Evolutionary conservation across 2,113 vertebrate species (phyloP), one percentile per base, ranked within the genome.

Genomic region (Morone saxatilis): DNA sequence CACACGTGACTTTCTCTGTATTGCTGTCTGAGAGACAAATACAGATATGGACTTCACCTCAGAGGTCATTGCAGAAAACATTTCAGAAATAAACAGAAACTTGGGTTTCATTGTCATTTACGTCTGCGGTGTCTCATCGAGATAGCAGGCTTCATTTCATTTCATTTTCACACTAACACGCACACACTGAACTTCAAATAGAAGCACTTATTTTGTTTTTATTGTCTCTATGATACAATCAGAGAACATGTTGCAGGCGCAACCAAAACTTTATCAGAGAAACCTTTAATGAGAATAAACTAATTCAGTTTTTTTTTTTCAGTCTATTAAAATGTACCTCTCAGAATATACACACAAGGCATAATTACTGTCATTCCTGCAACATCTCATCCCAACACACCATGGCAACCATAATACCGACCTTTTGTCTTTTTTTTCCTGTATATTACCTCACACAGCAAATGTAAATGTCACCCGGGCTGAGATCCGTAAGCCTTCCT

Each of bases 381-480:
- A 61, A 5, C 47, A 20, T 54, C 70, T 53, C 53, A 17, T 72
- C 48, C 41, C 48, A 20, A 31, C 17, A 17, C 72, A 20, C 73
- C 76, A 25, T 11, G 53, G 73, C 77, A 74, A 16, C 53, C 8
- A 7, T 25, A 47, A 66, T 13, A 11, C 36, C 4, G 19, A 74
- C 69, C 74, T 71, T 75, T 65, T 51, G 78, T 73, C 41, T 70
- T 71, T 73, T 67, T 2, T 2, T 1, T 1, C 13, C 51, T 47
- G 9, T 22, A 9, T 78, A 85, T 78, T 45, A 78, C n/a, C 63
- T 66, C 48, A 7, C 41, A 3, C 73, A 5, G 73, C 56, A 71
- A 63, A 79, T 81, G 50, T 84, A 79, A 87, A 89, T 81, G 89
- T 86, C 87, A 84, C 6, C 73, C 8, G 3, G 45, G 67, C 78